A percentile compares a stretch with the other conserved stretches of the same genome.
Evolutionary conservation across 2,888 invertebrate genomes (phyloP).

Genomic region (Alentia gelatinosa): DNA sequence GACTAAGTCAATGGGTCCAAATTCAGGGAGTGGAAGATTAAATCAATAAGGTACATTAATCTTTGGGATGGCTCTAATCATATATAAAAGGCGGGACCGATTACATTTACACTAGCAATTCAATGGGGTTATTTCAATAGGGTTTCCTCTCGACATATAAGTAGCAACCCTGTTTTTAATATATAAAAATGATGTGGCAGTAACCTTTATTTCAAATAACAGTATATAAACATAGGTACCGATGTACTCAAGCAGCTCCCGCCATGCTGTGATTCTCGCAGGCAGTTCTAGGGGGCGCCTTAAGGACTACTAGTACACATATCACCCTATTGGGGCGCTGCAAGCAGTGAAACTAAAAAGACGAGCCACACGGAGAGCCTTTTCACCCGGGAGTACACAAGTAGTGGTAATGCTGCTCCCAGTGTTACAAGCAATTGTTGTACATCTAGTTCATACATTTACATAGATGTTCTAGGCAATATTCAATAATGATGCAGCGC

Average conservation of each 20-base stretch:
- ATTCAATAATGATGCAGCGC: conserved; percentile 19
- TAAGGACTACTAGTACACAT: conserved; percentile 49
- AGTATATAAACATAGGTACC: conserved; percentile 58
- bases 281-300: conserved; percentile 43
- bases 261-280: conserved; percentile 44
- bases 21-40: too few relatives aligned
- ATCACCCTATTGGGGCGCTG: conserved; percentile 26
- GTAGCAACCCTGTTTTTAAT: neutral
- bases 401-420: conserved; percentile 28
- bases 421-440: conserved; percentile 13
- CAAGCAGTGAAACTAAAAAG: conserved; percentile 49
- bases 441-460: conserved; percentile 14
- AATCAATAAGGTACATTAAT: too few relatives aligned
- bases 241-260: conserved; percentile 51
- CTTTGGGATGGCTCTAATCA: too few relatives aligned
- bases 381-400: conserved; percentile 47
- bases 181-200: conserved; percentile 58
- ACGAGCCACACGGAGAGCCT: conserved; percentile 42
- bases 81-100: too few relatives aligned
- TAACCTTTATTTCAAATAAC: conserved; percentile 57
- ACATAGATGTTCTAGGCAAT: conserved; percentile 35
- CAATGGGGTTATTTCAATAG: too few relatives aligned
- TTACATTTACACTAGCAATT: too few relatives aligned
- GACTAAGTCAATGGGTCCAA: too few relatives aligned
- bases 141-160: too few relatives aligned